Evolutionary conservation across 1,140 invertebrate genomes (phyloP), one percentile per base, ranked within the genome.

Genomic region (Bilobella aurantiaca): DNA sequence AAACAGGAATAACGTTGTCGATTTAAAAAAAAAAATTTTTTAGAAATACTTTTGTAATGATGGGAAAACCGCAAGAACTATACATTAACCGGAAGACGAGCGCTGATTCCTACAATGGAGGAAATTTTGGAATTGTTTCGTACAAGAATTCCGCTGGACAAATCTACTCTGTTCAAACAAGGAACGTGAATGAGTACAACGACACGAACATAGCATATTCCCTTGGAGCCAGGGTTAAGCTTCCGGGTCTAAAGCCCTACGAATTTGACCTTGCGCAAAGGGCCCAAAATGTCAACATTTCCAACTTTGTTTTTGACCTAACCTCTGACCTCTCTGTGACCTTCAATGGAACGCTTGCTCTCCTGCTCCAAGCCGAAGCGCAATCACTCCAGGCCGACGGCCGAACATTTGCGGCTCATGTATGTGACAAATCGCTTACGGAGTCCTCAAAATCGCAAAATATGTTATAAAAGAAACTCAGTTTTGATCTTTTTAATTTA

Each of bases 1-100:
- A 57, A 42, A 53, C 23, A 53, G 23, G 49, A 23, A 53, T 14
- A 53, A 56, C n/a, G 3, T 63, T 57, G 5, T 49, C n/a, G 12
- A 21, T 2, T 21, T 63, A 42, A 42, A 42, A 8, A 12, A 21
- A 34, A 29, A n/a, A 1, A 16, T 25, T 63, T 62, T 67, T 27
- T 49, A 72, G 68, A 21, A 72, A 69, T 53, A 61, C 67, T 1
- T 53, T 68, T 21, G 63, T 25, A 2, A 30, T 69, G 32, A 14
- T 62, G 12, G 66, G 64, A 18, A 21, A 62, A 56, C 28, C 32
- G 12, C 23, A 61, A 18, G 57, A 64, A 42, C 16, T 68, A 18
- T 63, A 64, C 37, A n/a, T 69, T 27, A 66, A 63, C 28, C 64
- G 61, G 0, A 63, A 58, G 23, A 2, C 64, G 2, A 32, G 25